Conservation (phyloP, 2,888 invertebrate species). For the Mesorhabditis spiculigera region DNA sequence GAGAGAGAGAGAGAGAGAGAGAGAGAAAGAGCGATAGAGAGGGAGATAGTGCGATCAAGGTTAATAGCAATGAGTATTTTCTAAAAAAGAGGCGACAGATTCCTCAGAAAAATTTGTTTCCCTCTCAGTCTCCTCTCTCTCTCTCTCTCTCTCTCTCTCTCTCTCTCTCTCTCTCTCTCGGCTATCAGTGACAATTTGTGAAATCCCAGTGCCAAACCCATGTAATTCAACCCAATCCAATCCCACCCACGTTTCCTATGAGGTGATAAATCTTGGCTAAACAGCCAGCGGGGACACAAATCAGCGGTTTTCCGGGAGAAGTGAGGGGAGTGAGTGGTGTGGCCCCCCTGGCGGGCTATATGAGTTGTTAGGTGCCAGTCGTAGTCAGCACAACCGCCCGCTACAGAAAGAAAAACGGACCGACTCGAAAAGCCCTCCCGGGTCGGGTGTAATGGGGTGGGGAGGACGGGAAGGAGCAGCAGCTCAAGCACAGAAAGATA, state of each 20-base stretch:
- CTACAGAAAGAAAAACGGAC: constrained; percentile 19
- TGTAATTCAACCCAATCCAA: constrained; percentile 12
- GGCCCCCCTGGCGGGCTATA: constrained; percentile 10
- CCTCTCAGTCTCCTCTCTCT: too few species aligned
- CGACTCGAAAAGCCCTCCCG: background rate
- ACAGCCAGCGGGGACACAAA: background rate
- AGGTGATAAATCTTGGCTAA: constrained; percentile 13
- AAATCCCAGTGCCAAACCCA: too few species aligned
- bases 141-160: too few species aligned
- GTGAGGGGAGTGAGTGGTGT: constrained; percentile 1
- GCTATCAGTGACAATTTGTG: too few species aligned
- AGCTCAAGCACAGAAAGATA: constrained; percentile 13
- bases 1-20: constrained; percentile 9
- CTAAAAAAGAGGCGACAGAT: background rate
- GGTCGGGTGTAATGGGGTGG: background rate
- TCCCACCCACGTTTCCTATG: constrained; percentile 7
- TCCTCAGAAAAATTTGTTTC: constrained; percentile 15
- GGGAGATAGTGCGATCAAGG: constrained; percentile 11
- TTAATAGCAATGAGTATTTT: constrained; percentile 17
- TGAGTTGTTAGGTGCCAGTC: constrained; percentile 14
- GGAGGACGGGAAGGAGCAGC: background rate
- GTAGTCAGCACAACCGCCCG: constrained; percentile 9
- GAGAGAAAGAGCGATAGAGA: constrained; percentile 9
- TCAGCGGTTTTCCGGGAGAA: background rate
- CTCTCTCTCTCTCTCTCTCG: too few species aligned